Evolutionary conservation across 53 echinoderm and acorn worm genomes (phyloP), one percentile per base, ranked within the genome.

Genomic region (Astropecten irregularis): DNA sequence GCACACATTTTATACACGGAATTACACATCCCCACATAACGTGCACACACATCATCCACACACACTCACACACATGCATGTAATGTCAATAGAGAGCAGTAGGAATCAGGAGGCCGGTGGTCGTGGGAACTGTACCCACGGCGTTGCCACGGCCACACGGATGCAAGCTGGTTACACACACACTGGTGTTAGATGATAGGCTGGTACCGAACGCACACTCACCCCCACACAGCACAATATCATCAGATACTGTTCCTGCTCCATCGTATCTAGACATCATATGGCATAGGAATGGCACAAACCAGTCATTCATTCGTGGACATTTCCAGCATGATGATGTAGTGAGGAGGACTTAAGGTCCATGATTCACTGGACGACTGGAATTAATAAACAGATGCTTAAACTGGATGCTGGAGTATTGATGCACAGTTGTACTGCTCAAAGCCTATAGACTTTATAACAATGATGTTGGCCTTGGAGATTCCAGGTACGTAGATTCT

Each of bases 391-490:
- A n/a, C n/a, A n/a, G n/a, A n/a, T n/a, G n/a, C n/a, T n/a, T n/a
- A n/a, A n/a, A n/a, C n/a, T n/a, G n/a, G n/a, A n/a, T n/a, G n/a
- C n/a, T n/a, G n/a, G n/a, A n/a, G n/a, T n/a, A n/a, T n/a, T n/a
- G n/a, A n/a, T n/a, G n/a, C n/a, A n/a, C n/a, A n/a, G n/a, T n/a
- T n/a, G n/a, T n/a, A n/a, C n/a, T n/a, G n/a, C n/a, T n/a, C n/a
- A n/a, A n/a, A n/a, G n/a, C n/a, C n/a, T n/a, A n/a, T n/a, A n/a
- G n/a, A n/a, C n/a, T n/a, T n/a, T n/a, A n/a, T n/a, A n/a, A n/a
- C n/a, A n/a, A n/a, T n/a, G 69, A 69, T 69, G 69, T 48, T 54
- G 56, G 38, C 54, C 73, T 73, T 73, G 54, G 56, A 37, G 23
- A 54, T 20, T 26, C 25, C 27, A 21, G 73, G 73, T 73, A 73